Conservation (phyloP, 2,113 vertebrate genomes). For the Poeciliopsis prolifica region DNA sequence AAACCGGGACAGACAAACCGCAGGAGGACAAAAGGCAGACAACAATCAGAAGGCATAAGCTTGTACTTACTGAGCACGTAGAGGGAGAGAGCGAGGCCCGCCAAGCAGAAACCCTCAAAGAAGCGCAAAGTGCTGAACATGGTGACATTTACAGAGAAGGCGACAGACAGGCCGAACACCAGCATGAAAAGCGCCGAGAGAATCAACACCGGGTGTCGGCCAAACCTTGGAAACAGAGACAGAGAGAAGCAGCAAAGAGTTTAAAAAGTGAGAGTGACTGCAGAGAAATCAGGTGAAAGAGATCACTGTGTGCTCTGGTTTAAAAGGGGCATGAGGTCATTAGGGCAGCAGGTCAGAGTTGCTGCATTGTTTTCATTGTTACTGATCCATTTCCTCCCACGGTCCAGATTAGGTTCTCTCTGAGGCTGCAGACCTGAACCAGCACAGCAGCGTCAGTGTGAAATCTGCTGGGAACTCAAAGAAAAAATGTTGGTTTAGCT, state of each 20-base stretch:
- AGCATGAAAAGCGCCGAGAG: conserved; percentile 91
- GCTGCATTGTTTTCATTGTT: conserved; percentile 56
- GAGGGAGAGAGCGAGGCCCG: conserved; percentile 93
- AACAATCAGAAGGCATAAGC: conserved; percentile 18
- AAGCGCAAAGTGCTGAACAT: conserved; percentile 99
- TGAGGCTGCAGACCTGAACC: conserved; percentile 8
- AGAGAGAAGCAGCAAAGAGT: conserved; percentile 16
- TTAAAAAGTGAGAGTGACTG: conserved; percentile 14
- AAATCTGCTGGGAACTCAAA: neutral
- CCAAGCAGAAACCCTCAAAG: conserved; percentile 98
- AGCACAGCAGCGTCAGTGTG: conserved; percentile 1
- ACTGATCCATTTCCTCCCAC: conserved; percentile 60
- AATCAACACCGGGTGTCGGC: conserved; percentile 83
- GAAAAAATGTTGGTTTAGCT: neutral
- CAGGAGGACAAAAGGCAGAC: neutral
- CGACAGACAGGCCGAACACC: conserved; percentile 92
- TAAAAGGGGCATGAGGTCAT: conserved; percentile 19
- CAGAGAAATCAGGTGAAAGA: conserved; percentile 12
- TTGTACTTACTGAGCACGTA: conserved; percentile 91
- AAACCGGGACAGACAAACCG: neutral
- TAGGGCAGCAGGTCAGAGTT: conserved; percentile 48
- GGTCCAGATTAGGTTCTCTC: conserved; percentile 13
- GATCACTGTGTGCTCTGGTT: conserved; percentile 15
- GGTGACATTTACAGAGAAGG: conserved; percentile 93
- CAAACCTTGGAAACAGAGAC: conserved; percentile 62